Evolutionary conservation across 92 coral and sea anemone species (phyloP).

Genomic region (Montipora capitata): DNA sequence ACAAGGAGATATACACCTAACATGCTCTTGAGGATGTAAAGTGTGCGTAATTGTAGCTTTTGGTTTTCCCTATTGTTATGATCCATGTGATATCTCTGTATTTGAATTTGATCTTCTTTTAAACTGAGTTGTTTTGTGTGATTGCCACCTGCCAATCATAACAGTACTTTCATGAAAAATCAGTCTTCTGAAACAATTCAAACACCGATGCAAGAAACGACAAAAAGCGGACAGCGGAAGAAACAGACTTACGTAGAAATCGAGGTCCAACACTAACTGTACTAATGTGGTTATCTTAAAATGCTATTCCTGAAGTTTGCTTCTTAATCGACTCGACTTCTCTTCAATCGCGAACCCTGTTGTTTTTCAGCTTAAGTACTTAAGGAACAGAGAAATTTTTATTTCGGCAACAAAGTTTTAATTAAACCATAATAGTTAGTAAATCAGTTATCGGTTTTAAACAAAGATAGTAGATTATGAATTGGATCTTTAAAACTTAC

Average conservation of each 20-base stretch:
- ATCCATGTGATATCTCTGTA: no score
- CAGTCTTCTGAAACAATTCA: conserved; percentile 14
- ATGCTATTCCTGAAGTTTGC: background rate
- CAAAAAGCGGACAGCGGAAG: background rate
- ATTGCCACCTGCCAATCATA: conserved; percentile 42
- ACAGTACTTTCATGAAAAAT: conserved; percentile 5
- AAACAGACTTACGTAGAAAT: background rate
- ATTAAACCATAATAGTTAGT: background rate
- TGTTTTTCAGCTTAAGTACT: background rate
- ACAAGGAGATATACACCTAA: no score
- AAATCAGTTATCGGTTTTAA: background rate
- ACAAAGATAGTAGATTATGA: background rate
- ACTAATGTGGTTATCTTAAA: background rate
- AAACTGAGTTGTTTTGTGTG: background rate
- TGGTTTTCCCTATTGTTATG: no score
- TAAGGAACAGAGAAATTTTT: background rate
- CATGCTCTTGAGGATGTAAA: no score
- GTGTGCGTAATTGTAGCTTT: no score
- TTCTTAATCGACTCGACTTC: background rate
- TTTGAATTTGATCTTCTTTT: background rate
- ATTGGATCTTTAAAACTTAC: conserved; percentile 45
- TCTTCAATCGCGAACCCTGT: background rate
- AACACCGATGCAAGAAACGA: conserved; percentile 2
- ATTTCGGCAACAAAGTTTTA: background rate
- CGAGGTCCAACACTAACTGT: background rate